Conservation (phyloP, 2,888 invertebrate genomes). For the Aricia artaxerxes region DNA sequence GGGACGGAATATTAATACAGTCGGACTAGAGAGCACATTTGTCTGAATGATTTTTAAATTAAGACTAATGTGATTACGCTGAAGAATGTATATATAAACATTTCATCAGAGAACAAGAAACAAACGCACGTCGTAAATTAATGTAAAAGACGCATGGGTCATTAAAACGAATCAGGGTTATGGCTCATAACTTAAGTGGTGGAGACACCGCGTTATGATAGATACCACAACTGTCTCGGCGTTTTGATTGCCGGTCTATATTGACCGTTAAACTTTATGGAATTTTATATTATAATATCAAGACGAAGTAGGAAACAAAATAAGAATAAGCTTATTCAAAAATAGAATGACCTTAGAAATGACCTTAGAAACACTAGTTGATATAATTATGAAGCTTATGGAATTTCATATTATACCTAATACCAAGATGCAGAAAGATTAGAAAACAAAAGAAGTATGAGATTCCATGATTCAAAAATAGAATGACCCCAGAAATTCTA, state of each 20-base stretch:
- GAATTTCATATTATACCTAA: not conserved
- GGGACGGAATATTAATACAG: conserved; percentile 48
- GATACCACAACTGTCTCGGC: conserved; percentile 56
- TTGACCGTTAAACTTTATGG: conserved; percentile 17
- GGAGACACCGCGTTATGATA: conserved; percentile 58
- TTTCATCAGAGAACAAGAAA: conserved; percentile 57
- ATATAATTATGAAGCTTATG: not conserved
- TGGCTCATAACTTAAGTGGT: conserved; percentile 67
- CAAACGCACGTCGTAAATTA: conserved; percentile 75
- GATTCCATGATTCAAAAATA: not conserved
- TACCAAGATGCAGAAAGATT: not conserved
- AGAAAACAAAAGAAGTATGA: not conserved
- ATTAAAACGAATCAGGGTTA: conserved; percentile 77
- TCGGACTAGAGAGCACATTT: not conserved
- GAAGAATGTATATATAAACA: conserved; percentile 37
- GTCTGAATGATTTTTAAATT: conserved; percentile 26
- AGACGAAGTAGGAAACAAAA: not conserved
- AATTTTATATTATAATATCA: not conserved
- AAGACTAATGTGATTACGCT: conserved; percentile 22
- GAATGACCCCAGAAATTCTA: not conserved
- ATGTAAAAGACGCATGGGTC: conserved; percentile 63
- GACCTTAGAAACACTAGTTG: not conserved
- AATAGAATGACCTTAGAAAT: too few relatives aligned
- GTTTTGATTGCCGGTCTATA: conserved; percentile 41
- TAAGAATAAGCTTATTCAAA: not conserved